A percentile compares a stretch with the other conserved stretches of the same genome.
Evolutionary conservation across 2,797 vertebrate species (phyloP).

Genomic region (Myotis pilosus): DNA sequence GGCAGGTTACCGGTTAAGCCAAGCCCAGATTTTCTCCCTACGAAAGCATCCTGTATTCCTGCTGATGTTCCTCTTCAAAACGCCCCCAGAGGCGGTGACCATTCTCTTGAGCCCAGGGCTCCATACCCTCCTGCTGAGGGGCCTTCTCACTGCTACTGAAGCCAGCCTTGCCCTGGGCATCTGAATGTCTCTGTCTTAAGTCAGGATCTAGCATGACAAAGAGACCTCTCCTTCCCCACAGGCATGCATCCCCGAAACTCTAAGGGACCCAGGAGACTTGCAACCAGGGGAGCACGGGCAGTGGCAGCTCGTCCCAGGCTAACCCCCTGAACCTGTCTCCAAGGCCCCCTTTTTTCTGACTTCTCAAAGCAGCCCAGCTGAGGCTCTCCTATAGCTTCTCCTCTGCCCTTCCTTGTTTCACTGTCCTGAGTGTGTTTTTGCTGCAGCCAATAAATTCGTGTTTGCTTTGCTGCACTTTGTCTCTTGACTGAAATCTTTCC

Average conservation of each 20-base stretch:
- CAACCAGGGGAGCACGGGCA: background rate
- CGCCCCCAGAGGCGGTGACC: background rate
- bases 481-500: background rate
- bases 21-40: fast-evolving
- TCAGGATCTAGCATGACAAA: background rate
- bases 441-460: background rate
- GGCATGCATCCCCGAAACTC: background rate
- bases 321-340: background rate
- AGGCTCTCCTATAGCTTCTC: background rate
- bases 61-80: background rate
- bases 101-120: background rate
- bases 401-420: background rate
- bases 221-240: background rate
- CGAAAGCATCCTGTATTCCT: background rate
- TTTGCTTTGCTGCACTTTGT: background rate
- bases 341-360: background rate
- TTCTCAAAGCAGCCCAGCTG: background rate
- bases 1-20: too few relatives aligned
- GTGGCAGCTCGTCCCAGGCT: background rate
- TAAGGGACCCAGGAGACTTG: background rate
- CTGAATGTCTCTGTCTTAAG: background rate
- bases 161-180: background rate
- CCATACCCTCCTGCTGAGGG: background rate
- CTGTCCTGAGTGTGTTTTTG: background rate
- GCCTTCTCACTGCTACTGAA: fast-evolving